These are phyloP conservation scores for Myathropa florea DNA, from an alignment of 2,888 invertebrate genomes.

Conservation along the genomic window DNA sequence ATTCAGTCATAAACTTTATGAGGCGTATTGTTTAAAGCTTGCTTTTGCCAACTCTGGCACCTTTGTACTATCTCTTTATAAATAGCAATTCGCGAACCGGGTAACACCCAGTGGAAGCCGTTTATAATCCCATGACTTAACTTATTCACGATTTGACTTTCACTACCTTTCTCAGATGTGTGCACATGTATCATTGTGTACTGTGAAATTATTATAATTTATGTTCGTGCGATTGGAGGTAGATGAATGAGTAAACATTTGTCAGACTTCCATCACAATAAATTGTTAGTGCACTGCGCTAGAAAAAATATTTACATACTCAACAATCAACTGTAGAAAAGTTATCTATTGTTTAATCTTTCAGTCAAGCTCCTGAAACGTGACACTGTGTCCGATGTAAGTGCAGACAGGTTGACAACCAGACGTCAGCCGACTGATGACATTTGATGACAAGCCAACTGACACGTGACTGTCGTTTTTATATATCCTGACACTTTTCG, in stretches of 20 bases:
- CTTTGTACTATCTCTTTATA: slow-evolving; percentile 15
- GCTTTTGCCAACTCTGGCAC: slow-evolving; percentile 3
- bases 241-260: slow-evolving; percentile 39
- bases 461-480: slow-evolving; percentile 32
- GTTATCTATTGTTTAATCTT: slow-evolving; percentile 49
- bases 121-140: slow-evolving; percentile 34
- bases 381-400: slow-evolving; percentile 34
- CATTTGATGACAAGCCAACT: slow-evolving; percentile 36
- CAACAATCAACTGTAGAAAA: neutral
- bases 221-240: slow-evolving; percentile 23
- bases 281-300: slow-evolving; percentile 22
- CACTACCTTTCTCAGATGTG: slow-evolving; percentile 10
- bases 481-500: neutral
- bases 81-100: slow-evolving; percentile 39
- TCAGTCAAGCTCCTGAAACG: slow-evolving; percentile 52
- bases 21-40: slow-evolving; percentile 7
- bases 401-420: slow-evolving; percentile 28
- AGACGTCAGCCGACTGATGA: slow-evolving; percentile 32
- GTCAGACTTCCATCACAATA: slow-evolving; percentile 37
- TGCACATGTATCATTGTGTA: slow-evolving; percentile 25
- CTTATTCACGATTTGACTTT: slow-evolving; percentile 38
- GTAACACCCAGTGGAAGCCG: slow-evolving; percentile 45
- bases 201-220: slow-evolving; percentile 46
- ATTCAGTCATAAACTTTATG: slow-evolving; percentile 49
- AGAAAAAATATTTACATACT: slow-evolving; percentile 22